Percentiles rank a stretch among this genome's conserved stretches.
Evolutionary conservation across 2,888 invertebrate species (phyloP).

Genomic region (Nephrotoma flavescens): DNA sequence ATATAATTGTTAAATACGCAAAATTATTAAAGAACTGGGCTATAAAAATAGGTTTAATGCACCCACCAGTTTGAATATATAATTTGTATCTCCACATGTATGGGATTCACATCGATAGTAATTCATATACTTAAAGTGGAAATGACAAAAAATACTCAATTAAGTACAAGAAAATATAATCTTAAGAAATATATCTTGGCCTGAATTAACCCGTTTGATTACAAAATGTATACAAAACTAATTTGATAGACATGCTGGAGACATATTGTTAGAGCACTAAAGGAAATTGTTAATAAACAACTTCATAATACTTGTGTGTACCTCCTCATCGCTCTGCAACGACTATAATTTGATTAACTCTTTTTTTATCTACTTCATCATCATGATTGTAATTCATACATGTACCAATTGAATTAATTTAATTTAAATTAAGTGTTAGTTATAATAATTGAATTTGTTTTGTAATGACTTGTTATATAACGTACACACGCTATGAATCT

Average conservation of each 20-base stretch:
- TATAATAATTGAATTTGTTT: background rate
- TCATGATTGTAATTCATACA: background rate
- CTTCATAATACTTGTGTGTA: background rate
- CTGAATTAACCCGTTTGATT: background rate
- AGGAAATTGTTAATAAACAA: background rate
- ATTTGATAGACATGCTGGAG: background rate
- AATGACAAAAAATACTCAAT: background rate
- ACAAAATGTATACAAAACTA: background rate
- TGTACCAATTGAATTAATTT: background rate
- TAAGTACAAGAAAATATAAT: background rate
- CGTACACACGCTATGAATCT: background rate
- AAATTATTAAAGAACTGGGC: background rate
- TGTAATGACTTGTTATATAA: background rate
- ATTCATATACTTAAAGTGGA: background rate
- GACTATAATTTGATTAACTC: background rate
- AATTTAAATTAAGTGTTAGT: background rate
- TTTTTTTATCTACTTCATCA: background rate
- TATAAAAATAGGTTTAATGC: background rate
- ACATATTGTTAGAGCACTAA: background rate
- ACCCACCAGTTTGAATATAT: background rate
- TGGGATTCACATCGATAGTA: background rate
- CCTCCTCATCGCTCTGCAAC: background rate
- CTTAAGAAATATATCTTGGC: background rate
- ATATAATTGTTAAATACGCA: too few relatives aligned
- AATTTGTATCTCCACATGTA: background rate